Conservation (phyloP, 2,888 invertebrate genomes). For the Eurytoma adleriae region DNA sequence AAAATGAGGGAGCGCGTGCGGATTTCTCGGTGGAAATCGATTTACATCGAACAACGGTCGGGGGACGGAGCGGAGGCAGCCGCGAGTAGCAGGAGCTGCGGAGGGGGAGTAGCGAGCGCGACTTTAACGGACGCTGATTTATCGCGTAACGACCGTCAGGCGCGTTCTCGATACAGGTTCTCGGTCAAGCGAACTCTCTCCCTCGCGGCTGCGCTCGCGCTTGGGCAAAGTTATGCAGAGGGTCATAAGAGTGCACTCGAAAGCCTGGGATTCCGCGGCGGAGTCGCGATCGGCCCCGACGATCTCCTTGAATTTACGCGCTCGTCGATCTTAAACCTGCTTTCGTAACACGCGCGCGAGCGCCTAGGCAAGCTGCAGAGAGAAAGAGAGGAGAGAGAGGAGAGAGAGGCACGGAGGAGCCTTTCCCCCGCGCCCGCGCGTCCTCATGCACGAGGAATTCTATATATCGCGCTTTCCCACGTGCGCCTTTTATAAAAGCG, state of each 20-base stretch:
- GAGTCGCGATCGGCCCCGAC: slow-evolving; percentile 58
- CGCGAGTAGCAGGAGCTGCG: no score
- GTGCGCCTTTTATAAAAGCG: slow-evolving; percentile 52
- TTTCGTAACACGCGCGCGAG: slow-evolving; percentile 51
- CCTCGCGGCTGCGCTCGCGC: slow-evolving; percentile 16
- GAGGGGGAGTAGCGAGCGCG: slow-evolving; percentile 44
- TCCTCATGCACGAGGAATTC: slow-evolving; percentile 49
- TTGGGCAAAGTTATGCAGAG: slow-evolving; percentile 69
- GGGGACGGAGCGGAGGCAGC: slow-evolving; percentile 48
- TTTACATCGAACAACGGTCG: slow-evolving; percentile 65
- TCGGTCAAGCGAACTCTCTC: slow-evolving; percentile 73
- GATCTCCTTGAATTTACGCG: slow-evolving; percentile 65
- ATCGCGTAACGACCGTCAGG: slow-evolving; percentile 74
- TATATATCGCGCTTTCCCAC: slow-evolving; percentile 58
- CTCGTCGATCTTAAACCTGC: slow-evolving; percentile 61
- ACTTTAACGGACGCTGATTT: slow-evolving; percentile 73
- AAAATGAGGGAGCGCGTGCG: slow-evolving; percentile 6
- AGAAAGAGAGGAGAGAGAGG: slow-evolving; percentile 29
- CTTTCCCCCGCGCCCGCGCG: background rate
- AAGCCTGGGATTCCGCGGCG: slow-evolving; percentile 64
- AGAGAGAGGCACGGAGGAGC: slow-evolving; percentile 35
- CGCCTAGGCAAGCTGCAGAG: slow-evolving; percentile 5
- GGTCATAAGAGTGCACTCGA: slow-evolving; percentile 69
- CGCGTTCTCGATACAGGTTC: slow-evolving; percentile 69
- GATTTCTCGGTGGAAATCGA: slow-evolving; percentile 60